phyloP scores from a whole-genome alignment of 2,113 vertebrate species.

The Centropus bengalensis region DNA sequence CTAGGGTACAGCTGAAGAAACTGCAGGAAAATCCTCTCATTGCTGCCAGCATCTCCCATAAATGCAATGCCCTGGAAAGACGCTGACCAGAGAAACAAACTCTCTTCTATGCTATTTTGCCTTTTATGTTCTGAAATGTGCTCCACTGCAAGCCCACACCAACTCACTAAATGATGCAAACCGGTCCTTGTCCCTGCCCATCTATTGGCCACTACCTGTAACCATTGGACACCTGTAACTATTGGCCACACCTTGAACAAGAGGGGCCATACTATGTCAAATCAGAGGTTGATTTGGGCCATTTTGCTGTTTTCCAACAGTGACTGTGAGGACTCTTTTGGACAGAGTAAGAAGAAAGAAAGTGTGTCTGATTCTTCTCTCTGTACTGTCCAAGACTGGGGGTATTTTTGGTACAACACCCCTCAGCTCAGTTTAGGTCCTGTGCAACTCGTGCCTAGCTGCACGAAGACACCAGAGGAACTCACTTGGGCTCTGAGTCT shows the following conservation, averaged over 20 bases:
- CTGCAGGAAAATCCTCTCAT: not conserved
- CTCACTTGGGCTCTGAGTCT: not conserved
- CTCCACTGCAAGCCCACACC: not conserved
- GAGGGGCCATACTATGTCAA: not conserved
- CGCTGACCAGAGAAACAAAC: not conserved
- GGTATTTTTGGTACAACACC: not conserved
- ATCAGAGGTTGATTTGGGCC: not conserved
- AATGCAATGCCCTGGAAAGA: not conserved
- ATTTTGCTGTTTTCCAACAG: not conserved
- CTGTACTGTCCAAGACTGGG: not conserved
- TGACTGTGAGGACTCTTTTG: not conserved
- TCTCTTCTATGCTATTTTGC: not conserved
- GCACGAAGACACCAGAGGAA: not conserved
- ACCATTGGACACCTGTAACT: too few species aligned
- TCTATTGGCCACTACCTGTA: not conserved
- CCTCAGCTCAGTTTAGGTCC: not conserved
- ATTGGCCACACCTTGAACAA: not conserved
- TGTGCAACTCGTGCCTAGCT: fast-evolving
- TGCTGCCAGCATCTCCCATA: not conserved
- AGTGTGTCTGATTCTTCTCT: not conserved
- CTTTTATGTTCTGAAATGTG: not conserved
- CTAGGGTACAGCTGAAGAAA: not conserved
- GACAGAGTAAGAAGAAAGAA: not conserved
- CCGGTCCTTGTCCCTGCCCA: not conserved
- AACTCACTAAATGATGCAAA: not conserved